Conservation (phyloP, 1,140 invertebrate genomes). For the Zaprionus ghesquierei region DNA sequence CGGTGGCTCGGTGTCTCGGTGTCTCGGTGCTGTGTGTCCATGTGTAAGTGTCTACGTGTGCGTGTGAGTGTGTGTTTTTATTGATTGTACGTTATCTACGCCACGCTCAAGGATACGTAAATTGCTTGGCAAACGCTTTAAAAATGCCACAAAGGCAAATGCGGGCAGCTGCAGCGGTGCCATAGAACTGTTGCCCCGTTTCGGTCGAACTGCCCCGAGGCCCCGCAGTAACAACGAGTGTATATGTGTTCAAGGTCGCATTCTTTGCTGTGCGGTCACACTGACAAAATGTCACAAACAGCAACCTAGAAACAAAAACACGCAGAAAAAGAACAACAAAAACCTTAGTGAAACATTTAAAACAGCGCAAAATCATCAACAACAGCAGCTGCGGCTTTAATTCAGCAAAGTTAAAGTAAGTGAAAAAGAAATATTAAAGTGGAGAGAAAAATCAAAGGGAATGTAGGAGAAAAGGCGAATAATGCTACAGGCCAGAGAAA, state of each 20-base stretch:
- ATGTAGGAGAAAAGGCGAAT: background rate
- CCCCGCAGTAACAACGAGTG: constrained; percentile 10
- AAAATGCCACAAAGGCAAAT: constrained; percentile 36
- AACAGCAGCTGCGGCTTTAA: constrained; percentile 18
- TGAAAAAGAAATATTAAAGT: constrained; percentile 22
- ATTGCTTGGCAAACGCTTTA: constrained; percentile 17
- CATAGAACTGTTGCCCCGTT: constrained; percentile 36
- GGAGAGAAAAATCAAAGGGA: constrained; percentile 9
- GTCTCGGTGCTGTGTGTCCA: too few relatives aligned
- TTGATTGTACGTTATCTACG: constrained; percentile 57
- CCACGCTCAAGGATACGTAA: constrained; percentile 30
- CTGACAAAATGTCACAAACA: constrained; percentile 64
- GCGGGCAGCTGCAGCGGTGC: constrained; percentile 22
- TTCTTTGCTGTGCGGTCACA: constrained; percentile 32
- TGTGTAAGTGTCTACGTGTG: constrained; percentile 21
- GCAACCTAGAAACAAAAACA: constrained; percentile 43
- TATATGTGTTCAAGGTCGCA: constrained; percentile 65
- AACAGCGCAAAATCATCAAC: constrained; percentile 26
- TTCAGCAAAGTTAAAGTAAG: constrained; percentile 63
- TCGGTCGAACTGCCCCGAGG: constrained; percentile 1
- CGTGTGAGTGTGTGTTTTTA: constrained; percentile 41
- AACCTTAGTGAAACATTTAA: background rate
- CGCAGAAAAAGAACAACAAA: constrained; percentile 19
- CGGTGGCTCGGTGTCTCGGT: background rate
- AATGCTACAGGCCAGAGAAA: too few relatives aligned